Evolutionary conservation across 2,113 vertebrate species (phyloP), one percentile per base, ranked within the genome.

Genomic region (Eidolon helvum): DNA sequence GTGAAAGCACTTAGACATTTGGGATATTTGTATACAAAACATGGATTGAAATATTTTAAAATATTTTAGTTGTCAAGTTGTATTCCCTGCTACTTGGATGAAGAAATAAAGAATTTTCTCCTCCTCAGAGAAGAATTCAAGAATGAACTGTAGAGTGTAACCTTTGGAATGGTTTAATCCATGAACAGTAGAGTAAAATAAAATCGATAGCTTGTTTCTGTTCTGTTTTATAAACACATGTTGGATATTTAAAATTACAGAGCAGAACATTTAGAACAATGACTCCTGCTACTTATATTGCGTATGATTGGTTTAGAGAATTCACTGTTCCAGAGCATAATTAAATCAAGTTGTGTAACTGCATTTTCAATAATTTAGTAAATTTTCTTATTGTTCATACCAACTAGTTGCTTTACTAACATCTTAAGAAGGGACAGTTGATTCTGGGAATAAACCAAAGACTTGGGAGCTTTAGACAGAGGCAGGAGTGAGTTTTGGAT

Each of bases 291-390:
- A 50, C 26, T 96, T 89, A 35, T 11, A 66, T 10, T 96, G n/a
- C 33, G 4, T 77, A 30, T 95, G 66, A 89, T 91, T 45, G 7
- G 66, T 92, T 94, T 87, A 90, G 90, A 90, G 87, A 94, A 86
- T 93, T 90, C n/a, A 78, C 15, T 94, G n/a, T 96, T 87, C 38
- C 61, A 83, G 63, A 92, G 48, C 61, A 83, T 93, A 90, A 94
- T 89, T 75, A 96, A 96, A 84, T 84, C 84, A 92, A 61, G 30
- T 94, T 96, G 84, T 78, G n/a, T 90, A 90, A 94, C 68, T 90
- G 3, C 68, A 90, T 87, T 96, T 92, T 74, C 57, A 94, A 50
- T 92, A 65, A 92, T 35, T 93, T 91, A 74, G 69, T 95, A 90
- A 87, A 80, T 43, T 11, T 45, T 75, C 71, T 87, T 66, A 93